Conservation (phyloP, 2,113 vertebrate species). For the Neopipo cinnamomea region DNA sequence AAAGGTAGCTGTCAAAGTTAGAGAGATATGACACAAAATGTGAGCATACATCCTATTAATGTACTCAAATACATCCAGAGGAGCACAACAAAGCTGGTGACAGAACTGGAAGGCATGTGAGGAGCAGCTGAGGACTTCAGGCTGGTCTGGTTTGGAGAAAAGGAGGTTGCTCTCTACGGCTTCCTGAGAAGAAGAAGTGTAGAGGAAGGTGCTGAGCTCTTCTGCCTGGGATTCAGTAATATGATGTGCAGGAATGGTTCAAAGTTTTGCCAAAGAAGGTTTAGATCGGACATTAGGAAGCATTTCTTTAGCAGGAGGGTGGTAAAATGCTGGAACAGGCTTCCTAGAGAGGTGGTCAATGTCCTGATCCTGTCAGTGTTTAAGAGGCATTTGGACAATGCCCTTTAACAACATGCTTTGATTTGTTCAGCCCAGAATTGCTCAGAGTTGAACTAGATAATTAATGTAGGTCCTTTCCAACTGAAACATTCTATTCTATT, state of each 20-base stretch:
- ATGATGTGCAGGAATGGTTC: not conserved
- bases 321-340: not conserved
- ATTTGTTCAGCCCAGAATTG: not conserved
- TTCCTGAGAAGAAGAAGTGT: not conserved
- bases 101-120: not conserved
- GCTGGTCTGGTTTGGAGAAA: not conserved
- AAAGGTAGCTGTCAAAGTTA: not conserved
- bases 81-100: not conserved
- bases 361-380: not conserved
- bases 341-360: not conserved
- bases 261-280: not conserved
- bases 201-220: not conserved
- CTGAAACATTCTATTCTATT: not conserved
- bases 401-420: not conserved
- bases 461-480: not conserved
- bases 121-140: not conserved
- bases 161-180: not conserved
- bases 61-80: not conserved
- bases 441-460: not conserved
- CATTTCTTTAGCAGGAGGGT: not conserved
- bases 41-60: not conserved
- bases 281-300: not conserved
- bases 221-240: not conserved
- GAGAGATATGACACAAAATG: not conserved
- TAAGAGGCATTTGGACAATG: not conserved